A percentile compares a stretch with the other conserved stretches of the same genome.
Evolutionary conservation across 2,113 vertebrate species (phyloP).

Genomic region (Vulpes ferrilata): DNA sequence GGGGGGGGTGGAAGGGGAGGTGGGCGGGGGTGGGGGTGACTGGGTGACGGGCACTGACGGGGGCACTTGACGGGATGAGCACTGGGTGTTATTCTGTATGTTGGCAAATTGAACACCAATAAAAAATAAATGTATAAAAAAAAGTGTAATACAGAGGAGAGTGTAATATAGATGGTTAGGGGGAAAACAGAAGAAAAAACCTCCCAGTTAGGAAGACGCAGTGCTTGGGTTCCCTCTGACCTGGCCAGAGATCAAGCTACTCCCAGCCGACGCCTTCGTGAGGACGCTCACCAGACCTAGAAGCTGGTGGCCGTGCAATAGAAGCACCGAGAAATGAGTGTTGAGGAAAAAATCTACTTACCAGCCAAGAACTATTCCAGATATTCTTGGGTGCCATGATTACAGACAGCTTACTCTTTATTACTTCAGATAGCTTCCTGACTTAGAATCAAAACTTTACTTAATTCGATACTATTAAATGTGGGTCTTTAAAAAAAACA

Average conservation of each 20-base stretch:
- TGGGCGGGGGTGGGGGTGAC: too few relatives aligned
- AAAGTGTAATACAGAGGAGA: neutral
- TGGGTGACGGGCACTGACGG: too few relatives aligned
- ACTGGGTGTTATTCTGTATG: too few relatives aligned
- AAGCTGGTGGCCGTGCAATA: neutral
- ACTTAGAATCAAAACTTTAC: neutral
- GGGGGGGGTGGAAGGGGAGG: too few relatives aligned
- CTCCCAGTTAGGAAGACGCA: neutral
- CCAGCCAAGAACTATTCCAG: neutral
- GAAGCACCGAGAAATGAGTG: neutral
- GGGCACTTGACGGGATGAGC: too few relatives aligned
- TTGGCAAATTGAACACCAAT: too few relatives aligned
- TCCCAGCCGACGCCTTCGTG: neutral
- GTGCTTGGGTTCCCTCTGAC: neutral
- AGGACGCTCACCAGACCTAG: neutral
- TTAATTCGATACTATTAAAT: neutral
- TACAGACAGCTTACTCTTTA: neutral
- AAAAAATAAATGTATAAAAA: neutral
- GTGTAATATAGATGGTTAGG: neutral
- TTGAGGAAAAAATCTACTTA: neutral
- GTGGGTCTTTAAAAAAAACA: neutral
- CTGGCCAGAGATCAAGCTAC: neutral
- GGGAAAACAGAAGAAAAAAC: neutral
- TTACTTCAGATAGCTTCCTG: neutral
- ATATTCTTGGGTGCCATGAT: neutral